Percentiles rank a stretch among this genome's conserved stretches.
These are phyloP conservation scores for Telmatherina bonti DNA, from an alignment of 2,797 vertebrate genomes.

Conservation along the genomic window DNA sequence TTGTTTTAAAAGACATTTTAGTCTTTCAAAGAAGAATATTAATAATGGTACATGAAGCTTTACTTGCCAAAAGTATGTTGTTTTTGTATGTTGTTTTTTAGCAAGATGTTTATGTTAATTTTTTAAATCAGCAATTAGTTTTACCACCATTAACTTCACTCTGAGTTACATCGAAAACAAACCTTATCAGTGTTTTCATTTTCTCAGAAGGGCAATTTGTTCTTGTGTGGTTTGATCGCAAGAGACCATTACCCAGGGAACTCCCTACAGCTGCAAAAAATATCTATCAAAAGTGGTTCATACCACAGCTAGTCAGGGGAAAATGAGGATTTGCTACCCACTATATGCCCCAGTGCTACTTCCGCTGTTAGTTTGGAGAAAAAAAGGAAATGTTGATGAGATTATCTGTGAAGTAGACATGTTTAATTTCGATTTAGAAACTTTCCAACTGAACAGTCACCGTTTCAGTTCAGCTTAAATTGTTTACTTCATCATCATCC, in stretches of 20 bases:
- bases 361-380: slow-evolving; percentile 42
- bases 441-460: too few relatives aligned
- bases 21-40: background rate
- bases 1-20: background rate
- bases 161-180: slow-evolving; percentile 27
- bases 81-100: background rate
- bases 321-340: slow-evolving; percentile 41
- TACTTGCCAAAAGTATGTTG: background rate
- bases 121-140: background rate
- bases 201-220: slow-evolving; percentile 45
- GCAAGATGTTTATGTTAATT: too few relatives aligned
- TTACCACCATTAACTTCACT: background rate
- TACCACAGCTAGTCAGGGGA: slow-evolving; percentile 27
- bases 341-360: slow-evolving; percentile 32
- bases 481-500: background rate
- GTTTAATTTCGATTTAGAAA: slow-evolving; percentile 44
- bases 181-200: slow-evolving; percentile 23
- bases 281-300: slow-evolving; percentile 24
- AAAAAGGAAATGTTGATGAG: slow-evolving; percentile 16
- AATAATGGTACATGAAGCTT: background rate
- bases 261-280: slow-evolving; percentile 28
- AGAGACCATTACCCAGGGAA: slow-evolving; percentile 41
- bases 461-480: slow-evolving; percentile 15
- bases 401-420: slow-evolving; percentile 44
- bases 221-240: slow-evolving; percentile 36